These are phyloP conservation scores for Cyanoliseus patagonus DNA, from an alignment of 2,113 vertebrate genomes.

Conservation along the genomic window DNA sequence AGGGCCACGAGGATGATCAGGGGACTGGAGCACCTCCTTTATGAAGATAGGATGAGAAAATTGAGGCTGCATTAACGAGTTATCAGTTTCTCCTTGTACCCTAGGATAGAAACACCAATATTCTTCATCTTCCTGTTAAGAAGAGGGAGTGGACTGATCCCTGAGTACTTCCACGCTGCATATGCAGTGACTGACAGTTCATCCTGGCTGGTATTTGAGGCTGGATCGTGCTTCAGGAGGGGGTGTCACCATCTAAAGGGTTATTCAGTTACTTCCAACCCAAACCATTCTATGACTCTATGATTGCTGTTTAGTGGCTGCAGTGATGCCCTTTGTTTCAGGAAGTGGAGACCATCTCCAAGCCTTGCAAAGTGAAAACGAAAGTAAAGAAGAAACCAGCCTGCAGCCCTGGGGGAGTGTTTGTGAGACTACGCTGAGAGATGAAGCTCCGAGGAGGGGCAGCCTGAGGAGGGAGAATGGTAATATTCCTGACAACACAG, in stretches of 20 bases:
- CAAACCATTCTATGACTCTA: neutral
- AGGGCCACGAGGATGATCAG: too few species aligned
- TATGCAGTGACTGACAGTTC: neutral
- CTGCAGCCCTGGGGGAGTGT: constrained; percentile 45
- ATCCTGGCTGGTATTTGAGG: neutral
- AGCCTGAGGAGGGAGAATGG: neutral
- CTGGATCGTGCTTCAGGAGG: neutral
- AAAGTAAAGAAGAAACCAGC: constrained; percentile 56
- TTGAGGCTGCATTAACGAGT: too few species aligned
- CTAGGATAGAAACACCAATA: accelerated
- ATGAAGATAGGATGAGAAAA: too few species aligned
- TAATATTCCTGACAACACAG: neutral
- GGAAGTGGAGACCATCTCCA: constrained; percentile 42
- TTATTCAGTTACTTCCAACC: neutral
- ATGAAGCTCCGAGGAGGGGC: accelerated
- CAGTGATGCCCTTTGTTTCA: neutral
- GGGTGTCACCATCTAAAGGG: neutral
- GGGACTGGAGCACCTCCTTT: too few species aligned
- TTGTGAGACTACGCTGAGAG: constrained; percentile 62
- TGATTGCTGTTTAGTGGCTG: neutral
- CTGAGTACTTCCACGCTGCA: neutral
- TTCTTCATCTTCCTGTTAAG: neutral
- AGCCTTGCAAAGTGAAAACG: constrained; percentile 60
- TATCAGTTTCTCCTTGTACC: neutral
- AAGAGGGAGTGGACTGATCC: neutral